Base-by-base conservation (phyloP, 2,113 vertebrate genomes). In the Dolichallabes microphthalmus region DNA sequence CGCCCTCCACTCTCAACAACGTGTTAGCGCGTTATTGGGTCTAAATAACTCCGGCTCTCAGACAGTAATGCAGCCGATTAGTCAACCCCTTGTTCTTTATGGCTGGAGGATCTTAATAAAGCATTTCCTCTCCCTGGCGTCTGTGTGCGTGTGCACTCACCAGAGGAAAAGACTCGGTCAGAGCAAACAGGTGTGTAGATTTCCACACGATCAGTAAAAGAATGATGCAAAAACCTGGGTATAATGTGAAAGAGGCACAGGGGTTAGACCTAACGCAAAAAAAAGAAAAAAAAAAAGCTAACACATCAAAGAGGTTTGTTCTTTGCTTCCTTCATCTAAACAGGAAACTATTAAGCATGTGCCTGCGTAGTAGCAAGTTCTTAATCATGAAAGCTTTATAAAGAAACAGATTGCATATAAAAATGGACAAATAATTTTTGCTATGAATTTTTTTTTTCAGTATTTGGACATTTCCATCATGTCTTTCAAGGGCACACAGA, bases 21-120 rank as follows among this genome's bases (percentile, higher is more conserved):
- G 93, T 94, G 94, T 95, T 94, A 93, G 93, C 90, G 91, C 93
- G 93, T 95, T 95, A 95, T 95, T 94, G 93, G 83, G 93, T 93
- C 94, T 92, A 93, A 94, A 94, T 94, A 94, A 95, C 92, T 94
- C 92, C 91, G 91, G 92, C 93, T 94, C 94, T 95, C 93, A 94
- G 94, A 95, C 93, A 90, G 91, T 95, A 95, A 95, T 95, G 94
- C 91, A 93, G 83, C 90, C 91, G 92, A 91, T 95, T 93, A 94
- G 93, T 94, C 93, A 94, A 89, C 86, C 91, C 85, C 60, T 90
- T 75, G 68, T 93, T 92, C 93, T 94, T 91, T 92, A 92, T 89
- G 92, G 94, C 91, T 92, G 88, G 86, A 90, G 89, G 91, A 94
- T 93, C 92, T 95, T 94, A 94, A 95, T 94, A 94, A 95, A 95